phyloP scores from a whole-genome alignment of 2,113 vertebrate species.

The Choloepus hoffmanni region DNA sequence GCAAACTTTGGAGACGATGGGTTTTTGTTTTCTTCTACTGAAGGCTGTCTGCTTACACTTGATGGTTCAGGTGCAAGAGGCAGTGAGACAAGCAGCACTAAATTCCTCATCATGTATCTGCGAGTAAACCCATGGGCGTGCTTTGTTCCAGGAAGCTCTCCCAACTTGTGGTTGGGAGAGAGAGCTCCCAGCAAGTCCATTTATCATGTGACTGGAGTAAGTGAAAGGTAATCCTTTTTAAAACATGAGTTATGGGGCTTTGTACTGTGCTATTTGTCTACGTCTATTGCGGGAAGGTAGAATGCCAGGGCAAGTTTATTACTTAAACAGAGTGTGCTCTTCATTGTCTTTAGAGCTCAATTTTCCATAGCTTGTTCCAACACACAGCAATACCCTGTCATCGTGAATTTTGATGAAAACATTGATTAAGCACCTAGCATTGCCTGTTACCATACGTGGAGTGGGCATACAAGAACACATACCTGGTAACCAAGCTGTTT shows the following conservation, averaged over 20 bases:
- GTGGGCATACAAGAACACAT: background rate
- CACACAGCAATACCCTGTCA: background rate
- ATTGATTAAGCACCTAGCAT: background rate
- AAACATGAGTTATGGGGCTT: conserved; percentile 41
- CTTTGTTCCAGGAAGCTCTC: background rate
- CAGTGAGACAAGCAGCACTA: background rate
- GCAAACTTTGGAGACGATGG: background rate
- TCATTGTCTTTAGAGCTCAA: background rate
- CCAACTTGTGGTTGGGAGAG: background rate
- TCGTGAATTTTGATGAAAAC: conserved; percentile 11
- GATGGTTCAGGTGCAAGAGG: background rate
- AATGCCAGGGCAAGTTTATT: background rate
- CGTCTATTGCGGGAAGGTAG: background rate
- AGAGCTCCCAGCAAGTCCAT: conserved; percentile 55
- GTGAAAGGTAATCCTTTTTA: conserved; percentile 55
- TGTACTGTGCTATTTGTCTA: conserved; percentile 58
- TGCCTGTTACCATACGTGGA: background rate
- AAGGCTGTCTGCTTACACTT: background rate
- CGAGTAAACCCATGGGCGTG: background rate
- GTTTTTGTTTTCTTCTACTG: background rate
- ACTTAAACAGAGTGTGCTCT: background rate
- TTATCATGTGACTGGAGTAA: conserved; percentile 53
- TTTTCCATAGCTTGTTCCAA: background rate
- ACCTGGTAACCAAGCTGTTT: background rate
- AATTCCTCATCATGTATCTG: background rate